Evolutionary conservation across 2,113 vertebrate genomes (phyloP), one percentile per base, ranked within the genome.

Genomic region (Struthidea cinerea): DNA sequence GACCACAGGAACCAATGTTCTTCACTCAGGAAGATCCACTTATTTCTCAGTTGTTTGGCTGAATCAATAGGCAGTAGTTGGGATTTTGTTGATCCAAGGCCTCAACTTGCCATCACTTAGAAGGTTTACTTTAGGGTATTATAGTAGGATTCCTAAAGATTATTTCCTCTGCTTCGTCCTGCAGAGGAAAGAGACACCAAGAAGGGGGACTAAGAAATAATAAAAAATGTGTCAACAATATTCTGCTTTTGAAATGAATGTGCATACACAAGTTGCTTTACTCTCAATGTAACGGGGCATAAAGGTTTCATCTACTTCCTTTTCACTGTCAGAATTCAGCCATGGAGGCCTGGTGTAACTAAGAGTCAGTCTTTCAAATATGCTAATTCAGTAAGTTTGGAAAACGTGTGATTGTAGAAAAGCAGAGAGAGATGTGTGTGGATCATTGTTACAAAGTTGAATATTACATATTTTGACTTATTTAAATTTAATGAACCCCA

Each of bases 401-500:
- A 79, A 94, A 70, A 69, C 2, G 16, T 83, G 55, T 50, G 20
- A 49, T 41, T 76, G 46, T 53, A 85, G 42, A 37, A 89, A 53
- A 88, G 19, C 42, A 83, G 53, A 60, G 13, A 82, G 44, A 84
- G 17, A 49, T 71, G 59, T 52, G 18, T 77, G 47, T 49, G 56
- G 64, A 93, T 78, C 32, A 92, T 86, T 85, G 64, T 90, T 96
- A 73, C 19, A 0, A 93, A 91, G 42, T 39, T 55, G 77, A 91
- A 68, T 92, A 90, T 96, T 94, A 69, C 44, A 61, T 95, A 92
- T 97, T 97, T 97, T 94, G 89, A 96, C 88, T 96, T 93, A 92
- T 94, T 94, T 92, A 96, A 97, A 87, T 85, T 90, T 96, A 97
- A 96, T 89, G 84, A 96, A 90, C 79, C 63, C 83, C 89, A 92